These are phyloP conservation scores for Liparis tanakae DNA, from an alignment of 2,797 vertebrate genomes.

Conservation along the genomic window DNA sequence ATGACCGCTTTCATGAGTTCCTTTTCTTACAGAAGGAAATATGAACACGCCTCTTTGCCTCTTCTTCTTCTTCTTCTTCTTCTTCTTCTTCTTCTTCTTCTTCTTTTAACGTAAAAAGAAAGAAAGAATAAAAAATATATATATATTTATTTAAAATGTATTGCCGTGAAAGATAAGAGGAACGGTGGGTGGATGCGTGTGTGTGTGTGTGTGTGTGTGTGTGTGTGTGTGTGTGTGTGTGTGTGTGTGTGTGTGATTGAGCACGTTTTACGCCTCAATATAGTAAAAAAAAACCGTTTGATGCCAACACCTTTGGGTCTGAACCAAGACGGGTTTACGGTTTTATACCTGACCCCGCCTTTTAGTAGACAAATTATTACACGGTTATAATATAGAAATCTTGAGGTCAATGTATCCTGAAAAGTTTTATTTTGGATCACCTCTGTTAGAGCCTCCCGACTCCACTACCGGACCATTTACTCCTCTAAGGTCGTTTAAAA, in stretches of 20 bases:
- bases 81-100: no score
- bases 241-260: no score
- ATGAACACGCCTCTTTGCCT: constrained; percentile 18
- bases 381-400: no score
- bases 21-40: constrained; percentile 8
- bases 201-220: neutral
- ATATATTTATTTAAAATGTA: no score
- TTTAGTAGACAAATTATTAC: neutral
- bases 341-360: neutral
- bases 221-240: constrained; percentile 8
- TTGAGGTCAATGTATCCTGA: neutral
- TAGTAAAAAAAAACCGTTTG: neutral
- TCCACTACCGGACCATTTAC: neutral
- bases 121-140: constrained; percentile 14
- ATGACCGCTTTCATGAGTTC: constrained; percentile 1
- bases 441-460: neutral
- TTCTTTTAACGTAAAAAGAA: neutral
- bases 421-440: neutral
- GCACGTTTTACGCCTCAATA: neutral
- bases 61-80: no score
- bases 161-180: constrained; percentile 3
- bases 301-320: neutral
- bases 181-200: constrained; percentile 9
- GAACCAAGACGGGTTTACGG: neutral
- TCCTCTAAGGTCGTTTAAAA: neutral